Evolutionary conservation across 2,888 invertebrate species (phyloP).

Genomic region (Adineta ricciae): DNA sequence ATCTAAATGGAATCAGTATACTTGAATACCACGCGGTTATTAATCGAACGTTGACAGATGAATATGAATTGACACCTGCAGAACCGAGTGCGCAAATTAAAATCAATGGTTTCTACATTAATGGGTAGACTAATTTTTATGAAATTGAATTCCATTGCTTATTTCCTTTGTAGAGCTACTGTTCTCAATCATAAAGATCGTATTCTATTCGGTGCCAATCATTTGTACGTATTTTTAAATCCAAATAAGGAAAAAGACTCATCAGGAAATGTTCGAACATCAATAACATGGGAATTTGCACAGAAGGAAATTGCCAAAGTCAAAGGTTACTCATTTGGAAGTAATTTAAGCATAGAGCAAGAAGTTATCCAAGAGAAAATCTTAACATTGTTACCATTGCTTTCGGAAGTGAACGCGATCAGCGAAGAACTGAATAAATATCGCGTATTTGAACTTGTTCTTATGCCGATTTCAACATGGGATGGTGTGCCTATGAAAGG

Average conservation of each 20-base stretch:
- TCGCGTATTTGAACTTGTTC: constrained; percentile 49
- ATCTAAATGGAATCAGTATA: constrained; percentile 26
- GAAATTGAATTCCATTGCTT: no score
- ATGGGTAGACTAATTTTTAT: constrained; percentile 37
- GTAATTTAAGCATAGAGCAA: constrained; percentile 43
- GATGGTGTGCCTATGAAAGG: constrained; percentile 35
- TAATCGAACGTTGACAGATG: neutral
- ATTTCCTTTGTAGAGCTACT: neutral
- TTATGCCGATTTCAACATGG: constrained; percentile 40
- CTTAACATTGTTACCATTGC: constrained; percentile 49
- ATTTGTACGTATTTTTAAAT: constrained; percentile 48
- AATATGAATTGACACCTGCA: neutral
- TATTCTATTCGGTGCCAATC: constrained; percentile 51
- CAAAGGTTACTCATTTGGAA: constrained; percentile 46
- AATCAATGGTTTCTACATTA: constrained; percentile 47
- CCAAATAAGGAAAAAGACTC: constrained; percentile 38
- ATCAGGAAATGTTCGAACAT: constrained; percentile 37
- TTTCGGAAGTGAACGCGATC: constrained; percentile 50
- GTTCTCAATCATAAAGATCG: constrained; percentile 46
- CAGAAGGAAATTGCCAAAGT: constrained; percentile 51
- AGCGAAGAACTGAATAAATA: constrained; percentile 50
- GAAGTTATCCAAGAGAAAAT: constrained; percentile 50
- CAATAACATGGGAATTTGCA: constrained; percentile 48
- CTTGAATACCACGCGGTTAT: constrained; percentile 20
- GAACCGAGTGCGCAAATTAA: constrained; percentile 45